Evolutionary conservation across 2,797 vertebrate species (phyloP).

Genomic region (Tadarida brasiliensis): DNA sequence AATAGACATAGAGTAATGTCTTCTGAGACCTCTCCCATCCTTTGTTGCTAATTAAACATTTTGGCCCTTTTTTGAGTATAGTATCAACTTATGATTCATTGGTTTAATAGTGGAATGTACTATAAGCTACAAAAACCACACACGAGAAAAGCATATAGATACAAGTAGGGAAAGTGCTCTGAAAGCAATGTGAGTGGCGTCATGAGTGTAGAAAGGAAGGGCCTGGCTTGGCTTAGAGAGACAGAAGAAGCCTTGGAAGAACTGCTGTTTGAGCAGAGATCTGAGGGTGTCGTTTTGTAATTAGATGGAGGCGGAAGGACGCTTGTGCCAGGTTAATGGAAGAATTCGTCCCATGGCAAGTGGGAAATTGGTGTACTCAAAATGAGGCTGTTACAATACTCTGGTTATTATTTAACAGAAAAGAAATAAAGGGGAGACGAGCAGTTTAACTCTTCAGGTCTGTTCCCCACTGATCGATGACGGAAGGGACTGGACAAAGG

Average conservation of each 20-base stretch:
- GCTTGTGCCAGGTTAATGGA: not conserved
- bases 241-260: not conserved
- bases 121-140: not conserved
- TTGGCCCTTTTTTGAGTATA: not conserved
- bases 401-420: too few species aligned
- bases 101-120: not conserved
- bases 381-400: not conserved
- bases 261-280: not conserved
- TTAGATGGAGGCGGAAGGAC: not conserved
- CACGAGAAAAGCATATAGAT: not conserved
- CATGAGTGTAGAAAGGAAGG: not conserved
- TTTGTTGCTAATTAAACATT: not conserved
- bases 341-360: rapidly evolving
- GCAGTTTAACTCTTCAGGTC: too few species aligned
- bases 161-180: not conserved
- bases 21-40: not conserved
- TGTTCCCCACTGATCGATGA: too few species aligned
- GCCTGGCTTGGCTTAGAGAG: not conserved
- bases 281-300: rapidly evolving
- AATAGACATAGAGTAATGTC: not conserved
- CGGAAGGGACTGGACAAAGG: too few species aligned
- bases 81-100: not conserved
- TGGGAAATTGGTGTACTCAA: rapidly evolving
- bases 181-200: not conserved
- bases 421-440: too few species aligned